Conservation (phyloP, 2,797 vertebrate genomes). For the Streptopelia turtur region DNA sequence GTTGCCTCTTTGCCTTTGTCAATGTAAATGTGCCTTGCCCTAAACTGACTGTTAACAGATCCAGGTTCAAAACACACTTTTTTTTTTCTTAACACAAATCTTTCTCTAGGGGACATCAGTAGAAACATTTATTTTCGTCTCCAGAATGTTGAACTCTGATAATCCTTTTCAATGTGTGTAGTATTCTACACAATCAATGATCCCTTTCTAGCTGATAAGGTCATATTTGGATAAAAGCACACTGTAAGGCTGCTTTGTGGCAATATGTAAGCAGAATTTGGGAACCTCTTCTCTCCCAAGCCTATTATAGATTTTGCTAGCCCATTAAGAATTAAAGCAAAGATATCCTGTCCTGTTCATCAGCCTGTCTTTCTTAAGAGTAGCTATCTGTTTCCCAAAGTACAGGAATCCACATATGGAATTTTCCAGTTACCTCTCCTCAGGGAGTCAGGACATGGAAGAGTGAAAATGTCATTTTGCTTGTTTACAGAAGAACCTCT, state of each 20-base stretch:
- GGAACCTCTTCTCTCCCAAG: not conserved
- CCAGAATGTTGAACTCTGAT: not conserved
- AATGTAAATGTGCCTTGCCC: not conserved
- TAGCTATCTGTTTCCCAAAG: not conserved
- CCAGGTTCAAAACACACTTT: not conserved
- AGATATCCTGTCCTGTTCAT: not conserved
- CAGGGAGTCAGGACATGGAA: not conserved
- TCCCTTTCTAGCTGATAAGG: not conserved
- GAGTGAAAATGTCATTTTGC: not conserved
- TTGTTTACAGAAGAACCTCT: rapidly evolving
- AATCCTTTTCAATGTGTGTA: not conserved
- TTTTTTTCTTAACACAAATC: not conserved
- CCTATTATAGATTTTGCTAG: not conserved
- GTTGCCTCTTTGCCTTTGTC: not conserved
- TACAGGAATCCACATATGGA: rapidly evolving
- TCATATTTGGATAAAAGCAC: not conserved
- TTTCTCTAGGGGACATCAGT: not conserved
- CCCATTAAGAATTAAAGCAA: not conserved
- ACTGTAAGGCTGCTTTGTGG: not conserved
- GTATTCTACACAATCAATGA: not conserved
- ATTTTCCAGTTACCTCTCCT: not conserved
- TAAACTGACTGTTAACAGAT: not conserved
- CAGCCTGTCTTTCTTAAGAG: rapidly evolving
- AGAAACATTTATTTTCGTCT: not conserved
- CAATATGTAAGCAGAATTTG: not conserved